Conservation (phyloP, 2,113 vertebrate species). For the Marmota flaviventris region DNA sequence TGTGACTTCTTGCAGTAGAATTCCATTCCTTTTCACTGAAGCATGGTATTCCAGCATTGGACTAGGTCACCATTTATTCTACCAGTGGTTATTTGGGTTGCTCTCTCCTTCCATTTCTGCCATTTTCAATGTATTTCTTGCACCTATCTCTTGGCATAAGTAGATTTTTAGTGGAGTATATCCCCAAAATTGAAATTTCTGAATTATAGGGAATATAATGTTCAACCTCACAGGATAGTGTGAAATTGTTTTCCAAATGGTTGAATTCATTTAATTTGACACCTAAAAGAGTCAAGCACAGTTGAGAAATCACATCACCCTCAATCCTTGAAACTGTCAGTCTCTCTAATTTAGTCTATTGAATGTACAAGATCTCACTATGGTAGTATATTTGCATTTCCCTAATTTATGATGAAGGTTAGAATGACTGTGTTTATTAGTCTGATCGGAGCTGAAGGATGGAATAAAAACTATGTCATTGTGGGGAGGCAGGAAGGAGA, state of each 20-base stretch:
- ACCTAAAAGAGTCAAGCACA: not conserved
- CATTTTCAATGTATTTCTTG: not conserved
- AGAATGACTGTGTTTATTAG: not conserved
- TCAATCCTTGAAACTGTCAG: not conserved
- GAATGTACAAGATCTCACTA: not conserved
- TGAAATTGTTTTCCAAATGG: slow-evolving; percentile 24
- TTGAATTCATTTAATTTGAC: not conserved
- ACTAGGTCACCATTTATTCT: not conserved
- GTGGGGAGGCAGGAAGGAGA: not conserved
- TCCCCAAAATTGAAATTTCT: not conserved
- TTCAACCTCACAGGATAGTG: not conserved
- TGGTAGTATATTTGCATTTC: not conserved
- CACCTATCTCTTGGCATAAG: not conserved
- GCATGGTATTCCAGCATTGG: not conserved
- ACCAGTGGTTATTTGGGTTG: not conserved
- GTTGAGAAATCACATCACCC: not conserved
- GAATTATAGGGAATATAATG: not conserved
- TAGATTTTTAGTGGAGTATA: not conserved
- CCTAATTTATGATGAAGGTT: not conserved
- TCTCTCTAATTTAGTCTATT: not conserved
- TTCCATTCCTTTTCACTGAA: not conserved
- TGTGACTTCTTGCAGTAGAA: not conserved
- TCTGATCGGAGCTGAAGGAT: not conserved
- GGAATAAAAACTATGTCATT: not conserved
- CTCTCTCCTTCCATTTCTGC: not conserved